Evolutionary conservation across 2,888 invertebrate genomes (phyloP).

Genomic region (Helicoverpa assulta): DNA sequence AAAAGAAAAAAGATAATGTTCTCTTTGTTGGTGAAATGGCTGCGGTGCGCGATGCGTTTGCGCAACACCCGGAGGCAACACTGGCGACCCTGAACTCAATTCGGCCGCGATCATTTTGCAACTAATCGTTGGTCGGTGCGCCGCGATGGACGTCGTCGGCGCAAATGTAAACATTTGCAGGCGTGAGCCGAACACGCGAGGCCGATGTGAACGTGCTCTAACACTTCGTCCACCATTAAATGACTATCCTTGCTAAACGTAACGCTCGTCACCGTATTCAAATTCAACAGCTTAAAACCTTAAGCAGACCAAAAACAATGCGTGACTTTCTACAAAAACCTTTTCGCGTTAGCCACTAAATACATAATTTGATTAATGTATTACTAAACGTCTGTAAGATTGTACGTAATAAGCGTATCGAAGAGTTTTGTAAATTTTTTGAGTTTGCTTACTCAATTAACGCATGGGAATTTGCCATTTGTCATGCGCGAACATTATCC

Average conservation of each 20-base stretch:
- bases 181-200: conserved; percentile 84
- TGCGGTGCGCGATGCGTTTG: conserved; percentile 72
- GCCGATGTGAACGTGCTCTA: conserved; percentile 84
- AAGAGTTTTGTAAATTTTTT: conserved; percentile 14
- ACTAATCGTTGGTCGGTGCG: conserved; percentile 84
- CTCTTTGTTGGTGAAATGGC: conserved; percentile 70
- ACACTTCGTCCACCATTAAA: conserved; percentile 72
- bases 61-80: conserved; percentile 88
- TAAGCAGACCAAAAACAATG: conserved; percentile 29
- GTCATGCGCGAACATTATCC: conserved; percentile 21
- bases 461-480: conserved; percentile 21
- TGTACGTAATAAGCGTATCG: not conserved
- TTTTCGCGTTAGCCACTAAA: not conserved
- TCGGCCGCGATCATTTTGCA: conserved; percentile 88
- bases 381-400: no score
- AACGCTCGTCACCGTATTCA: conserved; percentile 56
- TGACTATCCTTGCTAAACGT: conserved; percentile 68
- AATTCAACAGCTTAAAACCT: conserved; percentile 47
- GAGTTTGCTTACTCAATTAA: conserved; percentile 27
- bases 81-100: conserved; percentile 89
- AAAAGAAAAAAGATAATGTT: conserved; percentile 58
- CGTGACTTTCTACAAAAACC: conserved; percentile 12
- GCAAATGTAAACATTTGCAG: conserved; percentile 90
- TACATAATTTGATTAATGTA: no score
- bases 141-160: conserved; percentile 79